Evolutionary conservation across 2,888 invertebrate species (phyloP).

Genomic region (Aphidoletes aphidimyza): DNA sequence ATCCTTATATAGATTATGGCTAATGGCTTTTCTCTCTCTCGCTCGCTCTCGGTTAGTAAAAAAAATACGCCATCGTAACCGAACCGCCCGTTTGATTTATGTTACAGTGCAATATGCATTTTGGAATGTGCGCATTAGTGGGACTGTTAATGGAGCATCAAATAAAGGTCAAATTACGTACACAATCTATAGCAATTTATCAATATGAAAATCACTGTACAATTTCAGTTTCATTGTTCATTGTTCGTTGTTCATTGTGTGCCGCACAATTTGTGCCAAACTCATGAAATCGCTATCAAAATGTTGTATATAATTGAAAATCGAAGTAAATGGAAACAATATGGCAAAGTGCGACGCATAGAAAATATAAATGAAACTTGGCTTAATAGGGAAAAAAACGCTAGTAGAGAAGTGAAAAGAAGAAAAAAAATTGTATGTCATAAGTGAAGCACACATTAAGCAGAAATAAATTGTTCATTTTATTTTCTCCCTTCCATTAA

Average conservation of each 20-base stretch:
- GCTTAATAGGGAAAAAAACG: no score
- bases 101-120: background rate
- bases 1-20: no score
- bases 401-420: background rate
- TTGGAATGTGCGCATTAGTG: background rate
- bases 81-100: slow-evolving; percentile 20
- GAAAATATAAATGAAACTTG: no score
- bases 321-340: background rate
- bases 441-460: slow-evolving; percentile 4
- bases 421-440: background rate
- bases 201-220: background rate
- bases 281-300: no score
- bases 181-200: slow-evolving; percentile 37
- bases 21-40: no score
- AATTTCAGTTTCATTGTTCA: background rate
- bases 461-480: slow-evolving; percentile 37
- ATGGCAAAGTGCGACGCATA: background rate
- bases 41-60: no score
- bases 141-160: slow-evolving; percentile 48
- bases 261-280: no score
- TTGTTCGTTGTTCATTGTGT: background rate
- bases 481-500: slow-evolving; percentile 5
- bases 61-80: background rate
- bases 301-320: no score
- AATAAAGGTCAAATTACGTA: slow-evolving; percentile 40